A percentile compares a stretch with the other conserved stretches of the same genome.
Conservation (phyloP, 2,113 vertebrate genomes). For the Nesospiza acunhae region DNA sequence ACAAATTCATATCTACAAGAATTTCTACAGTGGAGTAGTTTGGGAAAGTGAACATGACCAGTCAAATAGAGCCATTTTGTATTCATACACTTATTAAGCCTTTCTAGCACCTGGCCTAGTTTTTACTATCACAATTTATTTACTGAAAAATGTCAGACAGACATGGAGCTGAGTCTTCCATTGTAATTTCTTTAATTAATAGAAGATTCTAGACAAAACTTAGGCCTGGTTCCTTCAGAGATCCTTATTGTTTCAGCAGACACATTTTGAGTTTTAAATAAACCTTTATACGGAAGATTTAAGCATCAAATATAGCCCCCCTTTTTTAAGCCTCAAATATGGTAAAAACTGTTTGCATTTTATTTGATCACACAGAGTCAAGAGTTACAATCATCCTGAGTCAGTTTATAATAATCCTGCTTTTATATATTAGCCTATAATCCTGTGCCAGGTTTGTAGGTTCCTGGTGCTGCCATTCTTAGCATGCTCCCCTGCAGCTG, state of each 20-base stretch:
- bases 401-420: too few species aligned
- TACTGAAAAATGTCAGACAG: not conserved
- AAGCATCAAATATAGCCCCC: not conserved
- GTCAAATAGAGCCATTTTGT: not conserved
- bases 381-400: not conserved
- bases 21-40: not conserved
- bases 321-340: not conserved
- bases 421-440: not conserved
- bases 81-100: not conserved
- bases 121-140: not conserved
- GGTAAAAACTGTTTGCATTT: not conserved
- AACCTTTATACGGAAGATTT: not conserved
- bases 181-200: not conserved
- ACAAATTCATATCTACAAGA: not conserved
- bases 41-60: not conserved
- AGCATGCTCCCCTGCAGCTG: fast-evolving
- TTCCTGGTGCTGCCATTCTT: not conserved
- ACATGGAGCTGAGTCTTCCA: not conserved
- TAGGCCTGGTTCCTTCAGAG: not conserved
- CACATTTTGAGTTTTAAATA: not conserved
- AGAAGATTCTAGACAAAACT: not conserved
- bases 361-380: not conserved
- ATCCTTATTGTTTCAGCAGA: not conserved
- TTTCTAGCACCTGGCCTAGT: not conserved
- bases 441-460: not conserved